Evolutionary conservation across 2,888 invertebrate species (phyloP), one percentile per base, ranked within the genome.

Genomic region (Calameuta filiformis): DNA sequence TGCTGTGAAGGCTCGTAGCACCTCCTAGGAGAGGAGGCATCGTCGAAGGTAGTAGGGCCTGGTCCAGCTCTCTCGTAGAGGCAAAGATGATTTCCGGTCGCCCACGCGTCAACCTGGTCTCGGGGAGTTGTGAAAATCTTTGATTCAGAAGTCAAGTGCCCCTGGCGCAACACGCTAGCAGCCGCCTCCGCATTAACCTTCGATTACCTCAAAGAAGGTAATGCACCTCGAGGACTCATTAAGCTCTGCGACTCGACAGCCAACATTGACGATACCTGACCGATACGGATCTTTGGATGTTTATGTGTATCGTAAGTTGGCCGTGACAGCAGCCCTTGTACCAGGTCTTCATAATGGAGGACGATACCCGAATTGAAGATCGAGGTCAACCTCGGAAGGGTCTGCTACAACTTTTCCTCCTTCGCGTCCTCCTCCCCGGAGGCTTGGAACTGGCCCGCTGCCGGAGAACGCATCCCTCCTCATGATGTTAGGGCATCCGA

Each of bases 51-150:
- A 6, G 56, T 23, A 56, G 56, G 56, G 56, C 56, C 56, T 12
- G 56, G 56, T 56, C 56, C 56, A 56, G 56, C 56, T 56, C 56
- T 56, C 56, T 56, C 56, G 56, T 56, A 91, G 88, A 94, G 93
- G 93, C 93, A 93, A 93, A 93, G 93, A 93, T 92, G 92, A 92
- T 92, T 92, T 92, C 92, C 88, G 89, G 89, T 89, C 89, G 86
- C 89, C 88, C 87, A 89, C 89, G 86, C 87, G 85, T 85, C 85
- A 85, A 85, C 86, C 89, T 88, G 87, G 88, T 84, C 87, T 23
- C 23, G 79, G 84, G 80, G 85, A 83, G 87, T 88, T 89, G 88
- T 88, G 88, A 88, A 89, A 89, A 89, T 89, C 85, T 84, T 84
- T 85, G 85, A 85, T 86, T 86, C 86, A 86, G 83, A 86, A 85